Evolutionary conservation across 2,797 vertebrate species (phyloP).

Genomic region (Chelonia mydas): DNA sequence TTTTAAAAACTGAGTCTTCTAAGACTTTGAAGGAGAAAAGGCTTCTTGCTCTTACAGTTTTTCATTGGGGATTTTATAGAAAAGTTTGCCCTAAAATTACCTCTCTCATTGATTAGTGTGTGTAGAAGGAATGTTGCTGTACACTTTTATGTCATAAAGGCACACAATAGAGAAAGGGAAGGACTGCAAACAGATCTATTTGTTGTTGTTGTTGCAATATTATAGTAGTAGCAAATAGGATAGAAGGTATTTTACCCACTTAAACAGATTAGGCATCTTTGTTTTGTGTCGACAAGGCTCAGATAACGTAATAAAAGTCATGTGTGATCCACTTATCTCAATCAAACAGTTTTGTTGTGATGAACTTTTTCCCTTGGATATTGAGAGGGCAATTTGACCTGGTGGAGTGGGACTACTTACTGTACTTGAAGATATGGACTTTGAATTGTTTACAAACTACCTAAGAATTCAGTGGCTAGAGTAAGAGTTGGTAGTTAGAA

Average conservation of each 20-base stretch:
- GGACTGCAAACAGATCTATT: background rate
- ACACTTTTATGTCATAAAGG: background rate
- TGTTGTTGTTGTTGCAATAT: background rate
- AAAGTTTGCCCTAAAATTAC: background rate
- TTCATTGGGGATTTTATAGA: background rate
- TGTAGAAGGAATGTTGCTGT: background rate
- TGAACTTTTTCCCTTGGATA: conserved; percentile 4
- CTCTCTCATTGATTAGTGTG: background rate
- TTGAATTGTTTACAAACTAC: background rate
- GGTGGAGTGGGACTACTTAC: background rate
- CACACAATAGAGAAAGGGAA: background rate
- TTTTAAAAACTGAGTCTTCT: background rate
- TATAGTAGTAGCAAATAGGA: background rate
- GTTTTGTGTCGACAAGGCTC: background rate
- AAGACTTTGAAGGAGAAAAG: background rate
- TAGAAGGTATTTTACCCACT: background rate
- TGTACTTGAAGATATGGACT: background rate
- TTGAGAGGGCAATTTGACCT: rapidly evolving
- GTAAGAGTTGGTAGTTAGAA: background rate
- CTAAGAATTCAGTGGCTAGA: background rate
- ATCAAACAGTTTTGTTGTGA: background rate
- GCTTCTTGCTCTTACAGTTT: background rate
- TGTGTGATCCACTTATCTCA: background rate
- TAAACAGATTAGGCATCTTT: background rate
- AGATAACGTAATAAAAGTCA: background rate